Conservation (phyloP, 2,113 vertebrate species). For the Atherinomorus stipes region DNA sequence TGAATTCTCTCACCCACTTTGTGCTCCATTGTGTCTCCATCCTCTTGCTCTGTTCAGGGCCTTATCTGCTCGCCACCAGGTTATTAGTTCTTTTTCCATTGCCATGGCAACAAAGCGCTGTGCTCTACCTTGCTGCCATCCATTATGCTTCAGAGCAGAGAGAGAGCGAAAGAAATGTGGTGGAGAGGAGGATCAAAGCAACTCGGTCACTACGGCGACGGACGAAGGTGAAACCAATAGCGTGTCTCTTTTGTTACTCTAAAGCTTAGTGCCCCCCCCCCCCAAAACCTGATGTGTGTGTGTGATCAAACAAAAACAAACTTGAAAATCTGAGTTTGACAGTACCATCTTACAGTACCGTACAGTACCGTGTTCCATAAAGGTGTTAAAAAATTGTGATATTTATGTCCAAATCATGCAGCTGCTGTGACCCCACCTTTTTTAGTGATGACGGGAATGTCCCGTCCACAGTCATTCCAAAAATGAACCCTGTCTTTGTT, state of each 20-base stretch:
- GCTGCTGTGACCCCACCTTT: background rate
- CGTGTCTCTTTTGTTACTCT: conserved; percentile 46
- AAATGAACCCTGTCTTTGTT: no score
- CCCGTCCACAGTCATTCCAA: no score
- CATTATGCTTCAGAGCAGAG: conserved; percentile 76
- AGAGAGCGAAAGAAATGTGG: conserved; percentile 19
- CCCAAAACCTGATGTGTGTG: conserved; percentile 15
- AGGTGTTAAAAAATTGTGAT: background rate
- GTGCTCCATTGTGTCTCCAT: conserved; percentile 67
- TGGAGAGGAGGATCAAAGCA: conserved; percentile 57
- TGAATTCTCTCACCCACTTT: conserved; percentile 22
- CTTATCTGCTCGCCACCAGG: conserved; percentile 80
- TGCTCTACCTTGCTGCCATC: conserved; percentile 65
- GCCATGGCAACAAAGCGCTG: conserved; percentile 83
- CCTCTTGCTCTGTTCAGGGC: conserved; percentile 62
- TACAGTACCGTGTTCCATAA: no score
- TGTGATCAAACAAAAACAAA: background rate
- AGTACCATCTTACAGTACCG: no score
- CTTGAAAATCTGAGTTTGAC: no score
- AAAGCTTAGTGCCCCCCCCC: conserved; percentile 37
- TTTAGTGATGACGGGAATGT: no score
- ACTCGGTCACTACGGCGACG: conserved; percentile 53
- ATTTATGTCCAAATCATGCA: background rate
- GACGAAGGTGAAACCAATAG: conserved; percentile 48
- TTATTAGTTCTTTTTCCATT: conserved; percentile 83